Base-by-base conservation (phyloP, 2,888 invertebrate genomes). In the Drosophila nr. perissopoda region DNA sequence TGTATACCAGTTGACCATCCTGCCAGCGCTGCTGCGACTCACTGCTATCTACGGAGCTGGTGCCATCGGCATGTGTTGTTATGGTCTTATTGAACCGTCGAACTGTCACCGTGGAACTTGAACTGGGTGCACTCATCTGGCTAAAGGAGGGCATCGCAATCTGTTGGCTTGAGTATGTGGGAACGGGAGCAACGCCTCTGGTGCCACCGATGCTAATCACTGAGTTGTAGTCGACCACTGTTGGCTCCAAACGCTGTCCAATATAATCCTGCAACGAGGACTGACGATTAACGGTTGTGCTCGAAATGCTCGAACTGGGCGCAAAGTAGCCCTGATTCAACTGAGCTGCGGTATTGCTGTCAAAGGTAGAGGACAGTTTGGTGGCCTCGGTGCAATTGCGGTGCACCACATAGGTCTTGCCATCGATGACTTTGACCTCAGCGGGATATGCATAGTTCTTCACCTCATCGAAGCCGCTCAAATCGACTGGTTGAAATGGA, bases 381-480 rank as follows among this genome's bases (percentile, higher is more conserved):
- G 83, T 82, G 13, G 91, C 91, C 33, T 92, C 92, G 0, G 93
- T 92, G 46, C 88, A 91, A 68, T 93, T 93, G 57, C 92, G 91
- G 61, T 91, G 92, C 13, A 92, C 92, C n/a, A 92, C 81, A 69
- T 90, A 91, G 0, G 92, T 91, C 61, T 92, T 91, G 34, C 93
- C 93, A 68, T 92, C 86, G 51, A 93, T 83, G 4, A 92, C 91
- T 65, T 92, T 92, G 0, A 93, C 91, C 63, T 92, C 92, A 2
- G 92, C 83, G 4, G 93, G 93, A 62, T 89, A 92, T 6, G 90
- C 91, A 58, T 88, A 88, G 70, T 92, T 92, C 48, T 88, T 88
- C 5, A 92, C 91, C 62, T 91, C 89, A 74, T 93, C 92, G 6
- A 86, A 92, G 6, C 84, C 88, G 49, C 89, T 88, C 18, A 92